A percentile compares a stretch with the other conserved stretches of the same genome.
Conservation (phyloP, 53 echinoderm and acorn worm species). For the Pentamera pediparva region DNA sequence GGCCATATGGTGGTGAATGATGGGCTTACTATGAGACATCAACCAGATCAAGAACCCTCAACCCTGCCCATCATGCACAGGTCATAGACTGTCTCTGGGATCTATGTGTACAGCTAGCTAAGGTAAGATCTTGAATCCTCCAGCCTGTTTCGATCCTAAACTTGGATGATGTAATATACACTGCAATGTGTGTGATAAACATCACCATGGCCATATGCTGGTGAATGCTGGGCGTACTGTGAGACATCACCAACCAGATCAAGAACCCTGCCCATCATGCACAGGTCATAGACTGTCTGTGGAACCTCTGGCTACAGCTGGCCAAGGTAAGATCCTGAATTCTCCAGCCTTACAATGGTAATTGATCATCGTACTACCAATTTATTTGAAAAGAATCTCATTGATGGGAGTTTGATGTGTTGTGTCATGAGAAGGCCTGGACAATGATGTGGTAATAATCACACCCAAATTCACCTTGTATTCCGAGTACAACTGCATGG, state of each 20-base stretch:
- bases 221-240: conserved; percentile 75
- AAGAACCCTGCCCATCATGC: conserved; percentile 75
- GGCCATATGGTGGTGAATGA: conserved; percentile 81
- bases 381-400: too few species aligned
- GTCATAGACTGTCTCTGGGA: conserved; percentile 92
- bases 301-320: conserved; percentile 81
- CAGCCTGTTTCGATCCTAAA: too few species aligned
- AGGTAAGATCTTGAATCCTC: conserved; percentile 65
- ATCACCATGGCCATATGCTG: conserved; percentile 88
- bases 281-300: conserved; percentile 81
- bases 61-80: conserved; percentile 70
- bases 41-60: conserved; percentile 82
- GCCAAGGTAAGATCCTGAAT: conserved; percentile 72
- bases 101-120: conserved; percentile 77
- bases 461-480: too few species aligned
- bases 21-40: conserved; percentile 86
- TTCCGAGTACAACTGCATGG: too few species aligned
- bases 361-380: too few species aligned
- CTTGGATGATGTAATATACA: too few species aligned
- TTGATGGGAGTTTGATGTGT: too few species aligned
- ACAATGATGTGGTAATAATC: too few species aligned
- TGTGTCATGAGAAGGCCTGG: too few species aligned
- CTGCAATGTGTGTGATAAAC: too few species aligned
- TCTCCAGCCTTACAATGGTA: too few species aligned
- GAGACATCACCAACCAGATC: conserved; percentile 89